Percentiles rank a stretch among this genome's conserved stretches.
Evolutionary conservation across 2,113 vertebrate genomes (phyloP).

Genomic region (Cygnus buccinator): DNA sequence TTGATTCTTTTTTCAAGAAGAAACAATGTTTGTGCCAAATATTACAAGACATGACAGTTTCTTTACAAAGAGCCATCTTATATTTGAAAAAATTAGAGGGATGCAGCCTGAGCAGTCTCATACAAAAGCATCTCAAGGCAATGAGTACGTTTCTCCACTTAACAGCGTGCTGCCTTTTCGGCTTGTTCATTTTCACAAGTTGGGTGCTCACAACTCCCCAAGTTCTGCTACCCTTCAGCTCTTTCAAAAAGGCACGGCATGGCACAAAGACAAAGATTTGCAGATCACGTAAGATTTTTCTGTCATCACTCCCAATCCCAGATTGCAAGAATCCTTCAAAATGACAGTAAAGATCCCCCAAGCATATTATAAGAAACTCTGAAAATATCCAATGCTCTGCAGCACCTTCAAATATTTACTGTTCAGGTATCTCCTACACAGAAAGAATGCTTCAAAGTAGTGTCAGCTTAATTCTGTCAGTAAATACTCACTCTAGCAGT

Average conservation of each 20-base stretch:
- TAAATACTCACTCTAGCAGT: not conserved
- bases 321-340: not conserved
- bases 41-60: not conserved
- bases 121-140: not conserved
- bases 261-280: not conserved
- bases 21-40: not conserved
- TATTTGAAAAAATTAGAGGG: not conserved
- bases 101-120: not conserved
- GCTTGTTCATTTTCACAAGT: not conserved
- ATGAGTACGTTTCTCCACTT: not conserved
- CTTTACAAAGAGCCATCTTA: not conserved
- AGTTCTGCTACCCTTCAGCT: not conserved
- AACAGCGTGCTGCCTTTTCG: not conserved
- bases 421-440: no score
- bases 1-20: not conserved
- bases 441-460: not conserved
- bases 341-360: not conserved
- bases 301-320: not conserved
- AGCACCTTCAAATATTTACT: not conserved
- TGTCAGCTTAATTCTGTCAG: not conserved
- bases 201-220: not conserved
- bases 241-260: not conserved
- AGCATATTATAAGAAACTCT: not conserved
- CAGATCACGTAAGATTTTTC: no score
- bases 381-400: not conserved